Evolutionary conservation across 2,113 vertebrate species (phyloP), one percentile per base, ranked within the genome.

Genomic region (Tetraodon nigroviridis): DNA sequence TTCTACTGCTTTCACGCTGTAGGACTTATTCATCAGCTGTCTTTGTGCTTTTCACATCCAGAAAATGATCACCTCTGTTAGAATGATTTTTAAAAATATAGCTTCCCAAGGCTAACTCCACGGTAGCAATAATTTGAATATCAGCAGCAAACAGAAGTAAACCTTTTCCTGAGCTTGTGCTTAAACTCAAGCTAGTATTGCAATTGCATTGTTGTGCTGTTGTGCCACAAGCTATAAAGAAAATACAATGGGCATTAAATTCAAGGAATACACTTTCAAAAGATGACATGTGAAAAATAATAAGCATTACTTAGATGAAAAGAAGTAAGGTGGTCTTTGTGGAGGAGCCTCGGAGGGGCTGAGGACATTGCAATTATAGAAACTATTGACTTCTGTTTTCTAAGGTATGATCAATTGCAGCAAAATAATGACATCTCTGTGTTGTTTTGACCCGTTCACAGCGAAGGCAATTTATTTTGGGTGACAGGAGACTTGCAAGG

Each of bases 321-420:
- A 64, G 67, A 71, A 55, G 67, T 56, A 68, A 74, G 75, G 76
- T 58, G 70, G 59, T 76, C 58, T 59, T 71, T 21, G 24, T 74
- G 63, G 52, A 80, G 67, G 61, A 80, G 73, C 67, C 79, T 78
- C 76, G 49, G 48, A 79, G 71, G 79, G 77, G 67, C 75, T 80
- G 73, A 79, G 86, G 87, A 90, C 85, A 83, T 81, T 84, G 86
- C 88, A 90, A 90, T 90, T 90, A 91, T 90, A 87, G 89, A 84
- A 87, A 85, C 86, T 90, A 90, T 91, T 90, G 89, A 91, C 89
- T 90, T 86, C 86, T 88, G 83, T 88, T 88, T 90, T 86, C 82
- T 79, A 74, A 87, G 88, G 86, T 88, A 87, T 90, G 89, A 91
- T 90, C 89, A 91, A 91, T 90, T 87, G 89, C 86, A 69, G 84